These are phyloP conservation scores for Indicator indicator DNA, from an alignment of 2,113 vertebrate genomes.

Conservation along the genomic window DNA sequence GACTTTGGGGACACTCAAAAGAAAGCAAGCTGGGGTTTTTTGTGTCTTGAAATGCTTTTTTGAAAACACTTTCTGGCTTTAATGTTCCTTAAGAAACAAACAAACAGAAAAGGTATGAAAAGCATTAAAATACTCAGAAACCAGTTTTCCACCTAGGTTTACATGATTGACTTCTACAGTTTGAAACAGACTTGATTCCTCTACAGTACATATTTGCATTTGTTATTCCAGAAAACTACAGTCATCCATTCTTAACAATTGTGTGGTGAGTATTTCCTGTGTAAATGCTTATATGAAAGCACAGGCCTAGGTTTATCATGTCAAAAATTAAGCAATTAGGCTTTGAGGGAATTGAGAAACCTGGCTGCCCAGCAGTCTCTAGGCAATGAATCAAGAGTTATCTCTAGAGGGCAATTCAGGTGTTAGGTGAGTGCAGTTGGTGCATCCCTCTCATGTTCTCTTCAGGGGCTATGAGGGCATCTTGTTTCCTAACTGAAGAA, in stretches of 20 bases:
- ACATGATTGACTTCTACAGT: neutral
- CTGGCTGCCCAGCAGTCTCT: neutral
- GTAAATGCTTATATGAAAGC: neutral
- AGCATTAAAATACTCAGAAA: neutral
- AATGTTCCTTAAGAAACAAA: neutral
- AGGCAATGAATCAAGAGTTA: neutral
- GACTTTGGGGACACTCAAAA: neutral
- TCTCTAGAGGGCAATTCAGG: neutral
- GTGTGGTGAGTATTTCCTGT: neutral
- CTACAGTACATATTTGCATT: neutral
- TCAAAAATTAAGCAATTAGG: neutral
- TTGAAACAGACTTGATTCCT: neutral
- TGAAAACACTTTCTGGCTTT: neutral
- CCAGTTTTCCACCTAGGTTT: neutral
- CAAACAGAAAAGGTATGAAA: neutral
- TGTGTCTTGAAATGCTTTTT: neutral
- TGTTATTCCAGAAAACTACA: neutral
- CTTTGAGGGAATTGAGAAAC: neutral
- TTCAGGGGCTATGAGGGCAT: neutral
- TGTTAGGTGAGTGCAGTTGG: accelerated
- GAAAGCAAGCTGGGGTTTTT: neutral
- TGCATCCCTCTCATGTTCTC: neutral
- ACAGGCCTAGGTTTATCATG: neutral
- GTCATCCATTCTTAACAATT: neutral
- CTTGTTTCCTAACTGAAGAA: neutral